Conservation (phyloP, 2,888 invertebrate genomes). For the Agapostemon virescens region DNA sequence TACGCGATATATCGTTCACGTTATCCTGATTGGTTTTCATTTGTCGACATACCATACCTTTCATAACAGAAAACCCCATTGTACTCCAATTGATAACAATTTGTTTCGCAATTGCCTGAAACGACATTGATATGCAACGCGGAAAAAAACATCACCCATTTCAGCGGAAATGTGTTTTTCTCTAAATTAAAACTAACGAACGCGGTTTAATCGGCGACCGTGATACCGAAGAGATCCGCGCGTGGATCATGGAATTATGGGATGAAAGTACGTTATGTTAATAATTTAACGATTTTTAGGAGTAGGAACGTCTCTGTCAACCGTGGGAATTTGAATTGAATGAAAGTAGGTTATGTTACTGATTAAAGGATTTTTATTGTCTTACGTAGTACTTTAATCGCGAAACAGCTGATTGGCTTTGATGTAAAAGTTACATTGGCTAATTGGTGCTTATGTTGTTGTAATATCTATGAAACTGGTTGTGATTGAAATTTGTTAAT, state of each 20-base stretch:
- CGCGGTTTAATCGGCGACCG: not conserved
- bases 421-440: no score
- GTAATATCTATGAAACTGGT: no score
- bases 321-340: no score
- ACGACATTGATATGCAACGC: constrained; percentile 6
- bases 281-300: no score
- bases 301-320: no score
- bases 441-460: no score
- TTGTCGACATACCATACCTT: not conserved
- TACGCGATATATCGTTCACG: not conserved
- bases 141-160: not conserved
- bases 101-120: not conserved
- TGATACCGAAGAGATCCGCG: not conserved
- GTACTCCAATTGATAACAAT: not conserved
- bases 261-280: not conserved
- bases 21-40: not conserved
- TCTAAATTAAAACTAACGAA: not conserved
- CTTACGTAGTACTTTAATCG: no score
- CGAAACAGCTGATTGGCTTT: no score
- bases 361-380: no score
- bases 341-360: no score
- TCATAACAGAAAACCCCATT: not conserved
- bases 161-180: not conserved
- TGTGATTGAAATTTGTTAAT: no score
- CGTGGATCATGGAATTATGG: not conserved